These are phyloP conservation scores for Morphnarchus princeps DNA, from an alignment of 2,113 vertebrate genomes.

Conservation along the genomic window DNA sequence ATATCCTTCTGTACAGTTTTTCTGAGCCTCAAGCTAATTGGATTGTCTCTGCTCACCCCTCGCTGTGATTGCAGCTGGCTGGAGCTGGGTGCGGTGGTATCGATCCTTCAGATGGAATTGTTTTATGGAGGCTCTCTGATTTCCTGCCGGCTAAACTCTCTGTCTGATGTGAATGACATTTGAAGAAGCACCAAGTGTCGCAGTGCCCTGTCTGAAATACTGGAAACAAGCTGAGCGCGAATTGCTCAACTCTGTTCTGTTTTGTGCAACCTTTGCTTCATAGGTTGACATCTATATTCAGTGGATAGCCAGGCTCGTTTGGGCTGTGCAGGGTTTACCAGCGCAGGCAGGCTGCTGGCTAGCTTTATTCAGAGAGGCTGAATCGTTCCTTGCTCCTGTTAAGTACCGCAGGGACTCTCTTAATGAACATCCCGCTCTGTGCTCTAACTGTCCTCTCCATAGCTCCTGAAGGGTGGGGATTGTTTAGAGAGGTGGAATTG, in stretches of 20 bases:
- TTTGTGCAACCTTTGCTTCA: background rate
- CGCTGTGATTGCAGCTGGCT: background rate
- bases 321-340: background rate
- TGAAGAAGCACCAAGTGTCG: background rate
- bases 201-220: background rate
- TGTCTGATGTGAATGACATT: background rate
- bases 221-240: background rate
- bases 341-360: background rate
- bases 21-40: background rate
- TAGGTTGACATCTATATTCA: background rate
- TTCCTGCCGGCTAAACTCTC: background rate
- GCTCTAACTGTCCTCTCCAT: background rate
- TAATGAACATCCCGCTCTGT: background rate
- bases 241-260: background rate
- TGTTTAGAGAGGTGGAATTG: background rate
- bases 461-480: background rate
- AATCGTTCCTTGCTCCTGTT: background rate
- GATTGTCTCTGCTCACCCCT: background rate
- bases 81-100: background rate
- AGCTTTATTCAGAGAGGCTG: background rate
- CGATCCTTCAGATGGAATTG: background rate
- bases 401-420: background rate
- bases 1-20: background rate
- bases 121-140: background rate
- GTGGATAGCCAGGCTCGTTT: background rate